phyloP scores from a whole-genome alignment of 2,113 vertebrate genomes.

The Pteropus alecto region DNA sequence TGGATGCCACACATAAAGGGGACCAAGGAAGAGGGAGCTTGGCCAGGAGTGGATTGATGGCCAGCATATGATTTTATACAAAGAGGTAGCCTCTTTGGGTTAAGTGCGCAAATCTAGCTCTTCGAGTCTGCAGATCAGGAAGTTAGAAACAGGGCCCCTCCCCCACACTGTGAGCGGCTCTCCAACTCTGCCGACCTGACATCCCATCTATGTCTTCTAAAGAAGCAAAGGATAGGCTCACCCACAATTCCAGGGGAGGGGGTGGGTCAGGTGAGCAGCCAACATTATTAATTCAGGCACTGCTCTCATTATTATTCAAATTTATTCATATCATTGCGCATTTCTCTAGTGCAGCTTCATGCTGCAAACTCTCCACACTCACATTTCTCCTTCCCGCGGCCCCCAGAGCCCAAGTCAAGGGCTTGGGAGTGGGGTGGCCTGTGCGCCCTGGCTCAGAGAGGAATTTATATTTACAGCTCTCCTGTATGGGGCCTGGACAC shows the following conservation, averaged over 20 bases:
- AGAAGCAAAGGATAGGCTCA: neutral
- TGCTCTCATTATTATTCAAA: conserved; percentile 75
- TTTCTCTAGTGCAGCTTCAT: conserved; percentile 33
- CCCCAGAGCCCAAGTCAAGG: conserved; percentile 42
- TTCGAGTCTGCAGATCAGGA: neutral
- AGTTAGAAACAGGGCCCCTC: neutral
- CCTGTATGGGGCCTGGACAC: neutral
- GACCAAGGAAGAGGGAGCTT: neutral
- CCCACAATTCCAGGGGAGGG: neutral
- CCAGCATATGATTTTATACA: neutral
- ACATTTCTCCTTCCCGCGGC: conserved; percentile 45
- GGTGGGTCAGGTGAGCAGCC: conserved; percentile 62
- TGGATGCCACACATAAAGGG: neutral
- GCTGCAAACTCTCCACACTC: conserved; percentile 38
- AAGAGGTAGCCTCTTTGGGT: neutral
- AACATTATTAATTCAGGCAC: conserved; percentile 70
- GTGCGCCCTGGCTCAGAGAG: neutral
- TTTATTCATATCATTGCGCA: conserved; percentile 72
- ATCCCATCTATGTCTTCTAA: neutral
- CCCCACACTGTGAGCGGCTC: neutral
- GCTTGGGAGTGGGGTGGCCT: neutral
- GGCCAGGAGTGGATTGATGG: neutral
- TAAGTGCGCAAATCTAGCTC: neutral
- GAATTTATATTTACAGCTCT: neutral
- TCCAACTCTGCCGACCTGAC: neutral